Conservation (phyloP, 2,888 invertebrate species). For the Poecilus cupreus region DNA sequence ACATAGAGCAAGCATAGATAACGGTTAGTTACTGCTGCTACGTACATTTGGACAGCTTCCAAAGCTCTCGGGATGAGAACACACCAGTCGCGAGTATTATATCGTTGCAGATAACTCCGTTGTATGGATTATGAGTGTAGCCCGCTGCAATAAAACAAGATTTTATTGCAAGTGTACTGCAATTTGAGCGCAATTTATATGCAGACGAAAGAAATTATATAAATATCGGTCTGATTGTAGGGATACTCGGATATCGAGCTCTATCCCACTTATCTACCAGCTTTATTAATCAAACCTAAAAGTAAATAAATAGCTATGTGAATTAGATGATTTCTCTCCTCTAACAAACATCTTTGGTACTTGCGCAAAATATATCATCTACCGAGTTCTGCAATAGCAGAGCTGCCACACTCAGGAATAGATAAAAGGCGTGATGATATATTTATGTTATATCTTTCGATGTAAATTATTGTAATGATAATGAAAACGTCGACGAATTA, state of each 20-base stretch:
- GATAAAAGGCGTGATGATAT: too few relatives aligned
- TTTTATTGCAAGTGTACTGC: slow-evolving; percentile 61
- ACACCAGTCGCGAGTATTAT: slow-evolving; percentile 99
- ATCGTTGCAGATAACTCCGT: slow-evolving; percentile 98
- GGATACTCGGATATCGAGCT: too few relatives aligned
- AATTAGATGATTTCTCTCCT: background rate
- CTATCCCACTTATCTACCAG: too few relatives aligned
- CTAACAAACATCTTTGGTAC: background rate
- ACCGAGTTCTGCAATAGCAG: too few relatives aligned
- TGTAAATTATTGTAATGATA: too few relatives aligned
- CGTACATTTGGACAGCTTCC: slow-evolving; percentile 93
- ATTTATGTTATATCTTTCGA: too few relatives aligned
- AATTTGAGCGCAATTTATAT: slow-evolving; percentile 18
- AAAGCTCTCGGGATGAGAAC: slow-evolving; percentile 99
- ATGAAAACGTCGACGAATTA: too few relatives aligned
- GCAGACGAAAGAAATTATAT: slow-evolving; percentile 14
- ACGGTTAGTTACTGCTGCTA: slow-evolving; percentile 61
- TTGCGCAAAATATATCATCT: too few relatives aligned
- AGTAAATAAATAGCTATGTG: too few relatives aligned
- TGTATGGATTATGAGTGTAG: slow-evolving; percentile 96
- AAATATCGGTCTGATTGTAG: background rate
- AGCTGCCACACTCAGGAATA: too few relatives aligned
- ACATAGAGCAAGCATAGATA: slow-evolving; percentile 52
- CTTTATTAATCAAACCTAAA: too few relatives aligned
- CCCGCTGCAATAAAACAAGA: slow-evolving; percentile 74